These are phyloP conservation scores for Tragelaphus oryx DNA, from an alignment of 2,797 vertebrate species.

Conservation along the genomic window DNA sequence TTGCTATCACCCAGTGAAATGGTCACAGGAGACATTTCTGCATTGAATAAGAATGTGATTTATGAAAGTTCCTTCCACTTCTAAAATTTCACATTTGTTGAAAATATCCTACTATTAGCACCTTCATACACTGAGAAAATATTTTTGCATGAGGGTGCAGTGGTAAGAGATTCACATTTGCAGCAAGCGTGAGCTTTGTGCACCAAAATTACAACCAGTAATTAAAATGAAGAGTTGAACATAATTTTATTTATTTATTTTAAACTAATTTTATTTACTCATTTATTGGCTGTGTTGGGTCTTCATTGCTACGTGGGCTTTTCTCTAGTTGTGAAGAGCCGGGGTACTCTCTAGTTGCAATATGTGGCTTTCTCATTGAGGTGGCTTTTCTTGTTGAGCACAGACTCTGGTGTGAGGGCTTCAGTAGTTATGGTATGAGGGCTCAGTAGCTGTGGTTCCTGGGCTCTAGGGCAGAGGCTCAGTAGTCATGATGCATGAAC, in stretches of 20 bases:
- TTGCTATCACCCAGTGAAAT: background rate
- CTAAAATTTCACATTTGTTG: background rate
- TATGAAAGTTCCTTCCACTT: background rate
- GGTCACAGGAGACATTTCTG: background rate
- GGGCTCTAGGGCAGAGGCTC: background rate
- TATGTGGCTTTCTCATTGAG: background rate
- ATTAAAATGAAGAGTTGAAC: background rate
- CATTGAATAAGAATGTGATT: background rate
- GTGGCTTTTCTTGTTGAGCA: background rate
- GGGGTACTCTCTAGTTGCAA: background rate
- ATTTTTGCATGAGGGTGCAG: background rate
- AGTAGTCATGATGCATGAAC: background rate
- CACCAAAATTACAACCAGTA: background rate
- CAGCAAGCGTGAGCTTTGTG: background rate
- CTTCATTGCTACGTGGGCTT: background rate
- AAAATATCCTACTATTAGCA: background rate
- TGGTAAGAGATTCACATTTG: background rate
- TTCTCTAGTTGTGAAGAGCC: background rate
- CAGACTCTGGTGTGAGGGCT: background rate
- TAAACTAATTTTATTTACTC: background rate
- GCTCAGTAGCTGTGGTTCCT: background rate
- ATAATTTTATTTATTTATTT: background rate
- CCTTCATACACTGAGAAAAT: background rate
- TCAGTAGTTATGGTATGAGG: background rate
- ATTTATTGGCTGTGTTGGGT: background rate